Conservation (phyloP, 2,797 vertebrate species). For the Synanceia verrucosa region DNA sequence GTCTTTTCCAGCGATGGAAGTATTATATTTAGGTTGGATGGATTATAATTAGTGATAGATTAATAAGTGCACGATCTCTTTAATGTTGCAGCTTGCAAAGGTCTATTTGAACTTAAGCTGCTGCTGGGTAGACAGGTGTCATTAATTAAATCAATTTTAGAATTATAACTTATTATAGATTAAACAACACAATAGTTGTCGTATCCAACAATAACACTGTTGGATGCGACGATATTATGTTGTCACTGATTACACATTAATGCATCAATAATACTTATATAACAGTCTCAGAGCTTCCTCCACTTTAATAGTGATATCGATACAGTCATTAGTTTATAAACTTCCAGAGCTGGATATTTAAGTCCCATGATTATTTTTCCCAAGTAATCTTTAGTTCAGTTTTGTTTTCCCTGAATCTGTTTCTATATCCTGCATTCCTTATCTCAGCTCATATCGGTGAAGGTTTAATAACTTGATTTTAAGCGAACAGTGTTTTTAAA, state of each 20-base stretch:
- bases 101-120: no score
- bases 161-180: background rate
- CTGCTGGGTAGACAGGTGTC: background rate
- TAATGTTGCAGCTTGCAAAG: no score
- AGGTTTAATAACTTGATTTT: no score
- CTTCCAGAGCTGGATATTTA: background rate
- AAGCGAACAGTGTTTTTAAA: constrained; percentile 19
- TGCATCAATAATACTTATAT: background rate
- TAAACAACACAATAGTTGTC: no score
- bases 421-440: background rate
- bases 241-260: background rate
- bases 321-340: background rate
- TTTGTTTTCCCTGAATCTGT: constrained; percentile 32
- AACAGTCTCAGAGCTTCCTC: background rate
- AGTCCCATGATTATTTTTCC: background rate
- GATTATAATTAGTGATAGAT: no score
- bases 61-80: no score
- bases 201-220: no score
- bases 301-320: background rate
- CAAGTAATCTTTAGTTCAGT: constrained; percentile 13
- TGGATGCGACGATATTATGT: background rate
- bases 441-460: background rate
- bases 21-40: background rate
- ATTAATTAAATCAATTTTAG: background rate
- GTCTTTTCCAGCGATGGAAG: background rate